phyloP scores from a whole-genome alignment of 2,888 invertebrate genomes.

The Drosophila suboccidentalis region DNA sequence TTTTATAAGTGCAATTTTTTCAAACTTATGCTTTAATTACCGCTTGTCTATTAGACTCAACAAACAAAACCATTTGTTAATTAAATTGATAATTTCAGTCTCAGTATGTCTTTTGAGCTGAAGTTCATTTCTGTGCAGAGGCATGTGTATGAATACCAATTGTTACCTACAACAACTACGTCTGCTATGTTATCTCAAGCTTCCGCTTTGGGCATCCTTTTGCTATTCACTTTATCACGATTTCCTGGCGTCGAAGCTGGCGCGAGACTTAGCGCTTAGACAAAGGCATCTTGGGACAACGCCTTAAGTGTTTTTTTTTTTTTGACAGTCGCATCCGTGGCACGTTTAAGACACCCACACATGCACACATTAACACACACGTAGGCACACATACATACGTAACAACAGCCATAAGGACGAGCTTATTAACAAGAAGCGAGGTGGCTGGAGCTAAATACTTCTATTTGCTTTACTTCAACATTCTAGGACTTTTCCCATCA shows the following conservation, averaged over 20 bases:
- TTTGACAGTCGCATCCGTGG: conserved; percentile 68
- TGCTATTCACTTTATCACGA: conserved; percentile 34
- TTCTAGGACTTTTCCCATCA: conserved; percentile 37
- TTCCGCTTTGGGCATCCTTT: conserved; percentile 25
- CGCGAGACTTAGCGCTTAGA: conserved; percentile 70
- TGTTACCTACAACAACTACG: conserved; percentile 10
- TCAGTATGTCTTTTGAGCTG: background rate
- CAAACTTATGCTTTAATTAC: background rate
- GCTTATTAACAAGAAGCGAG: conserved; percentile 70
- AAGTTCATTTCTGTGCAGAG: background rate
- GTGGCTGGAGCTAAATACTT: conserved; percentile 32
- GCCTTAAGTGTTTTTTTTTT: conserved; percentile 73
- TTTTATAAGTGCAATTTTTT: background rate
- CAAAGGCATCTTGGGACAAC: conserved; percentile 69
- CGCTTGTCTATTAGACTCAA: background rate
- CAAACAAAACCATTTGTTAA: conserved; percentile 3
- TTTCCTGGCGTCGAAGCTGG: conserved; percentile 34
- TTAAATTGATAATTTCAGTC: conserved; percentile 1
- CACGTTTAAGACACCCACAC: conserved; percentile 54
- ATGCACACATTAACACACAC: conserved; percentile 7
- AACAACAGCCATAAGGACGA: conserved; percentile 29
- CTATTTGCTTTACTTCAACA: conserved; percentile 59
- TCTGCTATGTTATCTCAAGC: conserved; percentile 32
- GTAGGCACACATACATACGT: conserved; percentile 12
- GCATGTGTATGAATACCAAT: conserved; percentile 21